These are phyloP conservation scores for Tragelaphus imberbis DNA, from an alignment of 2,113 vertebrate species.

Conservation along the genomic window DNA sequence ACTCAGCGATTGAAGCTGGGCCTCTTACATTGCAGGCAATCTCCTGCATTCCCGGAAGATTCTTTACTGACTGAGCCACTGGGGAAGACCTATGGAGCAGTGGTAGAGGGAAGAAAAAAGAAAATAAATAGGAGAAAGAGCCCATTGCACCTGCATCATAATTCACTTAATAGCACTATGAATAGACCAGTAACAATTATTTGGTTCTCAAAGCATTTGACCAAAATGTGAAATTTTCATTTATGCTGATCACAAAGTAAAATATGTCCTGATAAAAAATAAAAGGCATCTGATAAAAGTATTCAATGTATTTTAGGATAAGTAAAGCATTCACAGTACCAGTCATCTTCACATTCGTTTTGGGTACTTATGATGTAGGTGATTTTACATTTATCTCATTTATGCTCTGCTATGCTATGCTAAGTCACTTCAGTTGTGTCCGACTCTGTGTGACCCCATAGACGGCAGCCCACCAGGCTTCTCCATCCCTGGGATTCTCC, in stretches of 20 bases:
- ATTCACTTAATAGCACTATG: not conserved
- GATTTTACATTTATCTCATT: not conserved
- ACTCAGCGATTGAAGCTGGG: not conserved
- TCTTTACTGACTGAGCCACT: not conserved
- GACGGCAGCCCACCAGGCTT: no score
- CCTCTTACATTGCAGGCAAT: not conserved
- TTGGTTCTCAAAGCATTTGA: not conserved
- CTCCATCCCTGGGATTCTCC: no score
- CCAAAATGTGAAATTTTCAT: not conserved
- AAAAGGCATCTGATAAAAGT: not conserved
- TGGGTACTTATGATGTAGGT: not conserved
- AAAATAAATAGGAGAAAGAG: not conserved
- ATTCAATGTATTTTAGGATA: not conserved
- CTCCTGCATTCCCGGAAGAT: not conserved
- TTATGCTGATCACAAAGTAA: conserved; percentile 1
- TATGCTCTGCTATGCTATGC: not conserved
- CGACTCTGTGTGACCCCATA: no score
- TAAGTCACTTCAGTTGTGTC: no score
- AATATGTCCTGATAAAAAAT: not conserved
- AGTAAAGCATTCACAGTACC: not conserved
- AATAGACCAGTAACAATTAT: not conserved
- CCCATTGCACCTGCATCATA: not conserved
- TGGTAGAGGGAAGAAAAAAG: not conserved
- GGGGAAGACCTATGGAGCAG: not conserved
- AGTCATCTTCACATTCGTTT: not conserved